These are phyloP conservation scores for Sarcophaga caerulescens DNA, from an alignment of 2,888 invertebrate species.

Conservation along the genomic window DNA sequence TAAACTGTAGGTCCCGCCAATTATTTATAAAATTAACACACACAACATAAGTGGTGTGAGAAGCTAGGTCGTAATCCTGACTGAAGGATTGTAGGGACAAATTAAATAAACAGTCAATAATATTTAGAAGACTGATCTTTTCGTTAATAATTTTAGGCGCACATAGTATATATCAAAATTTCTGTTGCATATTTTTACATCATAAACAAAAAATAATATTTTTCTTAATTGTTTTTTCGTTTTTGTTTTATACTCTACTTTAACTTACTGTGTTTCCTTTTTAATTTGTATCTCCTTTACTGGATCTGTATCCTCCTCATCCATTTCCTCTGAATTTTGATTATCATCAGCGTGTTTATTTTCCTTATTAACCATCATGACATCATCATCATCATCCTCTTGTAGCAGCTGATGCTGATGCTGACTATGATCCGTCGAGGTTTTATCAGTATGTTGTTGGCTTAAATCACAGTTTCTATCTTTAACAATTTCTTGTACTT, in stretches of 20 bases:
- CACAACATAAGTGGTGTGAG: no score
- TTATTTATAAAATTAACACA: no score
- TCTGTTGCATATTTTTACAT: no score
- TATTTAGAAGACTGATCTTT: no score
- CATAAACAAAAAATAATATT: no score
- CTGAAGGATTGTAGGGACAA: no score
- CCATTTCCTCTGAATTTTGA: conserved; percentile 61
- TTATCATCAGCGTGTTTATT: conserved; percentile 65
- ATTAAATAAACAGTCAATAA: no score
- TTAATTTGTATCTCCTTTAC: conserved; percentile 75
- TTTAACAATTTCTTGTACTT: conserved; percentile 64
- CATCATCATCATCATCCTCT: conserved; percentile 31
- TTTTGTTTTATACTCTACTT: conserved; percentile 72
- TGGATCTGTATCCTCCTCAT: conserved; percentile 59
- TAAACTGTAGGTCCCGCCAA: no score
- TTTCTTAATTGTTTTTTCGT: background rate
- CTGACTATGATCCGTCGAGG: background rate
- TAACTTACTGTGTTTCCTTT: conserved; percentile 80
- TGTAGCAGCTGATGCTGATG: background rate
- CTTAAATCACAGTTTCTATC: conserved; percentile 65
- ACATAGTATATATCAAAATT: no score
- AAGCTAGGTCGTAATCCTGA: no score
- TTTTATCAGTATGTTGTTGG: conserved; percentile 63
- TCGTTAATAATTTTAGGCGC: no score
- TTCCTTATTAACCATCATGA: conserved; percentile 38